Evolutionary conservation across 2,113 vertebrate genomes (phyloP).

Genomic region (Smithornis capensis): DNA sequence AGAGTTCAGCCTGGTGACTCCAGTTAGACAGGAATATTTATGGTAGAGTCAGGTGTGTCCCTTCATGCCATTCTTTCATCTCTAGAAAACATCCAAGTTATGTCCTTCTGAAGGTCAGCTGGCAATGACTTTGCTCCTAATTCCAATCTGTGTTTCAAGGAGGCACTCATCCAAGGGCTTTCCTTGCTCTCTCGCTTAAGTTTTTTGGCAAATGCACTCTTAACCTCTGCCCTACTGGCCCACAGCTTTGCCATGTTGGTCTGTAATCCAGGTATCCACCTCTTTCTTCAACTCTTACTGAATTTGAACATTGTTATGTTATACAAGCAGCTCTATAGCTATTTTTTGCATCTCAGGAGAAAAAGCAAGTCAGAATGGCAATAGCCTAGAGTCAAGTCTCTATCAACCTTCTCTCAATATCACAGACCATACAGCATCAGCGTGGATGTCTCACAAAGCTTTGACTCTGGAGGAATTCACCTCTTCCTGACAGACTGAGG

Average conservation of each 20-base stretch:
- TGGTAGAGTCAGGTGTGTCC: neutral
- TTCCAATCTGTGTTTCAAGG: neutral
- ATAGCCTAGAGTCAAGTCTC: neutral
- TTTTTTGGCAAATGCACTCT: neutral
- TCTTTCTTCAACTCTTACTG: neutral
- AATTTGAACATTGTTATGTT: neutral
- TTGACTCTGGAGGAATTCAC: neutral
- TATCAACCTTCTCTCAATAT: neutral
- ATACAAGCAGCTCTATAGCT: neutral
- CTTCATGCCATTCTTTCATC: accelerated
- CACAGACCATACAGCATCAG: neutral
- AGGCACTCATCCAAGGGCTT: neutral
- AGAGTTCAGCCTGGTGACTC: neutral
- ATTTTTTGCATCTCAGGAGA: neutral
- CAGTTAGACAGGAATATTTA: neutral
- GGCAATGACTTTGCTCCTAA: neutral
- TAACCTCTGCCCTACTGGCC: neutral
- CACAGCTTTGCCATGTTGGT: neutral
- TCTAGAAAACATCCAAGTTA: neutral
- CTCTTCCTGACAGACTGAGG: neutral
- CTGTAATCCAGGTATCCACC: neutral
- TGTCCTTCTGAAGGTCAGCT: neutral
- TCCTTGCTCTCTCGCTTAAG: neutral
- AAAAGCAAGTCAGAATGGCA: neutral
- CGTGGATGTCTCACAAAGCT: neutral